Base-by-base conservation (phyloP, 1,140 invertebrate species). In the Vanessa atalanta region DNA sequence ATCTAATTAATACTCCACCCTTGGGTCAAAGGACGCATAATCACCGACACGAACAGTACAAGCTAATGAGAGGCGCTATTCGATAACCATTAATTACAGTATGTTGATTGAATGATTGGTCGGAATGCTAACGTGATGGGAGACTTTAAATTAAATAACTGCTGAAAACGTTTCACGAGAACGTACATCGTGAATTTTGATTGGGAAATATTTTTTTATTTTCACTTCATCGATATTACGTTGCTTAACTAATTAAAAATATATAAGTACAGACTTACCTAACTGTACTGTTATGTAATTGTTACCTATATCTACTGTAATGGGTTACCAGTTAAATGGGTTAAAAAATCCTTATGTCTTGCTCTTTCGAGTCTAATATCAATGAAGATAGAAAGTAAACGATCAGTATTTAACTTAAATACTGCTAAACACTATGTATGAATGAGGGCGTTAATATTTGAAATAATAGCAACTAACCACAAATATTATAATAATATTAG, bases 51-150 rank as follows among this genome's bases (percentile, higher is more conserved):
- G 55, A 61, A 26, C 53, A 23, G 65, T 47, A 53, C 9, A 48
- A 43, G 53, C 55, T 61, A 69, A 69, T 69, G 53, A 69, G 67
- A 60, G 37, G 43, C 63, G 48, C 57, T 67, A 67, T 67, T 73
- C 51, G 47, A 67, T 67, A 73, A 73, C 50, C 64, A 65, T 65
- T 67, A 73, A 73, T 73, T 72, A 72, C 64, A 57, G 16, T 37
- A 69, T 57, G 53, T 72, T 72, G 70, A 72, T 60, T 72, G 70
- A 65, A 65, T 72, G 70, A 72, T 72, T 72, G 65, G 71, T 73
- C 64, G n/a, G 55, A 67, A 73, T 66, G 63, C 51, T 16, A 47
- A 72, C 48, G 37, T 72, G 71, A 67, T 72, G 37, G 60, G 70
- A 72, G 64, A 65, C 51, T 65, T 26, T 15, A 72, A 72, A 72